These are phyloP conservation scores for Paragorgia papillata DNA, from an alignment of 92 coral and sea anemone species.

Conservation along the genomic window DNA sequence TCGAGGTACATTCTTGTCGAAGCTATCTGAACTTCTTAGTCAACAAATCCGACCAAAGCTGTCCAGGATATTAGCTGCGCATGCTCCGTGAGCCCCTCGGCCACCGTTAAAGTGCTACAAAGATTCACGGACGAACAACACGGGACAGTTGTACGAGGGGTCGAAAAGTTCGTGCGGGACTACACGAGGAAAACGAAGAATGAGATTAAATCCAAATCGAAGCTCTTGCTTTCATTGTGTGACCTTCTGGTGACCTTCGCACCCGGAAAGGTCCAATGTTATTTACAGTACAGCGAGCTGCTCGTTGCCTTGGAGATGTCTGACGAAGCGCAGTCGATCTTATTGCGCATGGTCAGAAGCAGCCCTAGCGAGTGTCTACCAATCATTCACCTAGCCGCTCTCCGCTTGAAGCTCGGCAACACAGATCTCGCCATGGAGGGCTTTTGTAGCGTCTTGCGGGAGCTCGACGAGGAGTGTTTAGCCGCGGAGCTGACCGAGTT, in stretches of 20 bases:
- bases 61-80: constrained; percentile 16
- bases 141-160: background rate
- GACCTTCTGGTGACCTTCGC: constrained; percentile 74
- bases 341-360: constrained; percentile 68
- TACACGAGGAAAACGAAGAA: constrained; percentile 19
- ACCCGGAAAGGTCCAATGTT: constrained; percentile 67
- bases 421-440: constrained; percentile 71
- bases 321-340: constrained; percentile 89
- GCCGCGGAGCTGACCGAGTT: constrained; percentile 58
- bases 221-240: constrained; percentile 59
- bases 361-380: constrained; percentile 73
- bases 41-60: constrained; percentile 21
- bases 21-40: constrained; percentile 28
- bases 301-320: constrained; percentile 61
- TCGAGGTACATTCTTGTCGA: constrained; percentile 30
- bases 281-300: constrained; percentile 72
- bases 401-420: constrained; percentile 72
- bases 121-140: constrained; percentile 28
- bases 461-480: constrained; percentile 75
- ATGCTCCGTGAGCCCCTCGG: constrained; percentile 8
- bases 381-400: constrained; percentile 74
- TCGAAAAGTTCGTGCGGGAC: constrained; percentile 11
- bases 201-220: background rate
- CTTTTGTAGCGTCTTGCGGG: constrained; percentile 59
- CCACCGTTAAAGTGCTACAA: constrained; percentile 9